A percentile compares a stretch with the other conserved stretches of the same genome.
Evolutionary conservation across 1,140 invertebrate genomes (phyloP).

Genomic region (Phenacoccus solenopsis): DNA sequence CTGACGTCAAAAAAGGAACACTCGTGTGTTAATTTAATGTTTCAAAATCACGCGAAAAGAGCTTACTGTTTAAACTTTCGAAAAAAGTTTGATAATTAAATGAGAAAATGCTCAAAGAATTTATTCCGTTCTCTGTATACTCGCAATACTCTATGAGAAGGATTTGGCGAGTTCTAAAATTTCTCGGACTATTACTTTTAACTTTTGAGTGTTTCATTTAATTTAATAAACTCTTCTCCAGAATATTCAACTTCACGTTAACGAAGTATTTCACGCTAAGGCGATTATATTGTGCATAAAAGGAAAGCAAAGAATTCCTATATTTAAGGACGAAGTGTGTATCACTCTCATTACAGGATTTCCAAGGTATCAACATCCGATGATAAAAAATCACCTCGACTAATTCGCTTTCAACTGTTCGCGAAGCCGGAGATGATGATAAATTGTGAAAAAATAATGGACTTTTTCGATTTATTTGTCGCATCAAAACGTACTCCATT

Average conservation of each 20-base stretch:
- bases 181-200: neutral
- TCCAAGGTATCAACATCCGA: too few relatives aligned
- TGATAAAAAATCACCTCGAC: too few relatives aligned
- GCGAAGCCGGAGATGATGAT: neutral
- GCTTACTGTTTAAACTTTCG: neutral
- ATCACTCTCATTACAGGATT: too few relatives aligned
- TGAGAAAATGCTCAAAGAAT: neutral
- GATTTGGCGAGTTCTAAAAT: neutral
- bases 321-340: too few relatives aligned
- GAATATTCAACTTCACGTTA: neutral
- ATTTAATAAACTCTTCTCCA: neutral
- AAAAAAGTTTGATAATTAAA: neutral
- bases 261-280: too few relatives aligned
- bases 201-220: neutral
- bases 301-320: too few relatives aligned
- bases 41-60: neutral
- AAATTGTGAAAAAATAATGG: neutral
- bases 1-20: neutral
- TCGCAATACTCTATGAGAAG: too few relatives aligned
- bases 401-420: too few relatives aligned
- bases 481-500: neutral
- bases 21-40: neutral
- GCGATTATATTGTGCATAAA: too few relatives aligned
- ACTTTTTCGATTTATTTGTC: neutral
- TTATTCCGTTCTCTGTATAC: neutral